Percentiles rank a stretch among this genome's conserved stretches.
These are phyloP conservation scores for Corythoichthys intestinalis DNA, from an alignment of 2,113 vertebrate species.

Conservation along the genomic window DNA sequence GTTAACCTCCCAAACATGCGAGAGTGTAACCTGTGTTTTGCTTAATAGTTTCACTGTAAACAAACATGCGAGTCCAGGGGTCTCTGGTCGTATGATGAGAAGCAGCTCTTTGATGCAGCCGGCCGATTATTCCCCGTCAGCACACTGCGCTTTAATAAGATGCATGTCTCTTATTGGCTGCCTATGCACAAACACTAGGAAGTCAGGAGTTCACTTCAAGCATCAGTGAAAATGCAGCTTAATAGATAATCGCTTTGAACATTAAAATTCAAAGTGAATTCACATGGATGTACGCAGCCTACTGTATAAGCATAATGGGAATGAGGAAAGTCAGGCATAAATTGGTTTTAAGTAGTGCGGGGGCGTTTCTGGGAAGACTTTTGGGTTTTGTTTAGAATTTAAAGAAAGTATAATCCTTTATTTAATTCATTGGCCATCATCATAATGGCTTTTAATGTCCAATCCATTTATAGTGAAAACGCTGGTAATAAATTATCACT, in stretches of 20 bases:
- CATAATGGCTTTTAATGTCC: no score
- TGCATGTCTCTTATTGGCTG: constrained; percentile 4
- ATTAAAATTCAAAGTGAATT: background rate
- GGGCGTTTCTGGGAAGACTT: constrained; percentile 1
- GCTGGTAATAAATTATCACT: no score
- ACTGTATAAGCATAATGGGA: background rate
- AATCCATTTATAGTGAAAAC: no score
- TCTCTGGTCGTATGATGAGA: background rate
- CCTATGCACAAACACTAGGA: background rate
- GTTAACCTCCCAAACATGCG: constrained; percentile 11
- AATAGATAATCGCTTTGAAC: constrained; percentile 4
- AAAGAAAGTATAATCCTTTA: constrained; percentile 1
- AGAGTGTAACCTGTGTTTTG: constrained; percentile 14
- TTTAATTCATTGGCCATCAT: no score
- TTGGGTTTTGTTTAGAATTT: background rate
- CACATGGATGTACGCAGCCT: background rate
- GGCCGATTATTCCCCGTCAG: background rate
- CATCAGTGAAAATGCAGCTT: background rate
- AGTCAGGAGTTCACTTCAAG: background rate
- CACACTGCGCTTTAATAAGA: background rate
- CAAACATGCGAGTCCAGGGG: constrained; percentile 5
- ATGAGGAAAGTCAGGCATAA: background rate
- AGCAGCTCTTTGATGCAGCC: background rate
- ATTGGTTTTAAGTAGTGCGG: background rate
- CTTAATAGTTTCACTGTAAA: constrained; percentile 15